Evolutionary conservation across 2,797 vertebrate genomes (phyloP), one percentile per base, ranked within the genome.

Genomic region (Bradypodion ventrale): DNA sequence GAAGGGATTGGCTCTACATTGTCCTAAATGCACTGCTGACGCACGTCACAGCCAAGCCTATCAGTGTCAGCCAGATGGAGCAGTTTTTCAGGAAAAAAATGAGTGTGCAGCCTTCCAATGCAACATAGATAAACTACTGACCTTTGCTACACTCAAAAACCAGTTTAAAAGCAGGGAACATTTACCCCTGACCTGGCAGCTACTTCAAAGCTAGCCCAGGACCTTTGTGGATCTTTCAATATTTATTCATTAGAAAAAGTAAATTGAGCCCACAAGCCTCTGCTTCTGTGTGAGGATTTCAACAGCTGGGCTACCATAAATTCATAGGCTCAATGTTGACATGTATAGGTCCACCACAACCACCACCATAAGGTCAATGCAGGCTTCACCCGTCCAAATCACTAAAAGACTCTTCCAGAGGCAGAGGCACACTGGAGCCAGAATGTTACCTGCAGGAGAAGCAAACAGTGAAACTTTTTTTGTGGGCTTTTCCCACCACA

Each of bases 131-230:
- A 82, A 85, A 90, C 60, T 59, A 9, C 72, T 80, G 44, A 78
- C 85, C 66, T 15, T 69, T 40, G 72, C 83, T 40, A 76, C 49
- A 59, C 70, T 80, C 3, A 0, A 75, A 82, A 90, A 80, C 70
- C 62, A 83, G 74, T 78, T 63, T 86, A 78, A 87, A 93, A 88
- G 90, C 92, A 92, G 86, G 88, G 89, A 83, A 49, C 15, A 0
- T 87, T 92, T 90, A 91, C 89, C 94, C 89, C 93, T 78, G 91
- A 92, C 86, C 93, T 94, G 95, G 95, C 94, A 92, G 90, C 92
- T 90, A 89, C 95, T 95, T 96, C 96, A 96, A 96, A 96, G 95
- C 85, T 78, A 93, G 73, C 89, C 92, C 91, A 83, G 83, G 87
- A 77, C 81, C 80, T 85, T 94, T 94, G 93, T 93, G 90, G 89